These are phyloP conservation scores for Sarcophaga rosellei DNA, from an alignment of 2,888 invertebrate species.

Conservation along the genomic window DNA sequence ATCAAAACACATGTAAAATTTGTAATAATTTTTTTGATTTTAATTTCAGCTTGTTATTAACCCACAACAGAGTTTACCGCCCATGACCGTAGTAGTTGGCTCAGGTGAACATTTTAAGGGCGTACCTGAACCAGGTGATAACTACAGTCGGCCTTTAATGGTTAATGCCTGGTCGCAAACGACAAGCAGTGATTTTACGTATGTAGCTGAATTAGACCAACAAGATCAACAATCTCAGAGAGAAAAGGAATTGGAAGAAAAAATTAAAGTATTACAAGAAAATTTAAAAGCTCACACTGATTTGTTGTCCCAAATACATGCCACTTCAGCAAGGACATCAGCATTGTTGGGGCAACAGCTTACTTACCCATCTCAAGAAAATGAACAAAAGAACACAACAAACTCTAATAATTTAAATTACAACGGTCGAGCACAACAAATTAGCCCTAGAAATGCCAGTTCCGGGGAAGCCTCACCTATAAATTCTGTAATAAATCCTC, in stretches of 20 bases:
- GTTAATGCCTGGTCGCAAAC: conserved; percentile 77
- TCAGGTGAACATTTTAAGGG: conserved; percentile 51
- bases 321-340: conserved; percentile 49
- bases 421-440: conserved; percentile 40
- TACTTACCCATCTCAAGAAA: conserved; percentile 14
- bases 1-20: too few relatives aligned
- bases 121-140: conserved; percentile 30
- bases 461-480: conserved; percentile 31
- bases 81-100: conserved; percentile 15
- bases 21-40: neutral
- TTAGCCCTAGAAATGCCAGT: conserved; percentile 29
- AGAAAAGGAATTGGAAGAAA: conserved; percentile 71
- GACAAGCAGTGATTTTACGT: conserved; percentile 71
- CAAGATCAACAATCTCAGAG: conserved; percentile 67
- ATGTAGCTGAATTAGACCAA: conserved; percentile 64
- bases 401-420: conserved; percentile 47
- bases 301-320: conserved; percentile 74
- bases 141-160: conserved; percentile 67
- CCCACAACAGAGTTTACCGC: neutral
- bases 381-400: conserved; percentile 41
- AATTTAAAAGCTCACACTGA: conserved; percentile 74
- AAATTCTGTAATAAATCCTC: conserved; percentile 59
- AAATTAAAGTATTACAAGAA: conserved; percentile 73
- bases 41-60: neutral
- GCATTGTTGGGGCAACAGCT: conserved; percentile 47